These are phyloP conservation scores for Globia sparganii DNA, from an alignment of 2,888 invertebrate species.

Conservation along the genomic window DNA sequence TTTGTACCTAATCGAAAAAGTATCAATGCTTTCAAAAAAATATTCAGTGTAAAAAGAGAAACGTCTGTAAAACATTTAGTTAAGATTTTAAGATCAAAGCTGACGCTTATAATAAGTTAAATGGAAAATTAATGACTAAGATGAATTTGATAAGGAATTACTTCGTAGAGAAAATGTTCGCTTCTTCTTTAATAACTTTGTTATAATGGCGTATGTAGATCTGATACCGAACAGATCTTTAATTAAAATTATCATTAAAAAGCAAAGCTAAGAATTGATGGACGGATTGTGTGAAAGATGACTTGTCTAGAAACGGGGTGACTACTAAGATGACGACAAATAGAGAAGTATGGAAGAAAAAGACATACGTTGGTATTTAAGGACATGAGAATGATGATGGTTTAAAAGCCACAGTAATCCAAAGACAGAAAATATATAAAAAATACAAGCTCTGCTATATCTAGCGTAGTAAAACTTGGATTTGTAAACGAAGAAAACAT, in stretches of 20 bases:
- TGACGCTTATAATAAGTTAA: conserved; percentile 15
- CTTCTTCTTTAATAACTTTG: background rate
- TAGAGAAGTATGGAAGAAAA: background rate
- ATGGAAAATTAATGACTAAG: conserved; percentile 5
- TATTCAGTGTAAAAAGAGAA: background rate
- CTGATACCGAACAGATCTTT: background rate
- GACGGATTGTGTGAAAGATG: background rate
- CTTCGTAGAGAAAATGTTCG: conserved; percentile 3
- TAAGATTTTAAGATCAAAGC: conserved; percentile 19
- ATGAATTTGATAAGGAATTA: conserved; percentile 34
- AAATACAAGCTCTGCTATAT: conserved; percentile 10
- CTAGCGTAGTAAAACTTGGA: conserved; percentile 28
- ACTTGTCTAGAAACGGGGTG: background rate
- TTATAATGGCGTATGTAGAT: background rate
- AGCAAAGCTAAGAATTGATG: background rate
- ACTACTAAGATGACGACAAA: background rate
- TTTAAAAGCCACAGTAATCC: conserved; percentile 5
- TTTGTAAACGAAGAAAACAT: conserved; percentile 23
- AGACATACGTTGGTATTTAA: background rate
- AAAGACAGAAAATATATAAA: conserved; percentile 33
- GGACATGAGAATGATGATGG: background rate
- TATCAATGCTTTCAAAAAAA: background rate
- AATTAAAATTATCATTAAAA: conserved; percentile 6
- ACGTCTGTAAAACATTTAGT: background rate
- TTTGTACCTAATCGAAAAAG: background rate